These are phyloP conservation scores for Brachirus orientalis DNA, from an alignment of 2,113 vertebrate species.

Conservation along the genomic window DNA sequence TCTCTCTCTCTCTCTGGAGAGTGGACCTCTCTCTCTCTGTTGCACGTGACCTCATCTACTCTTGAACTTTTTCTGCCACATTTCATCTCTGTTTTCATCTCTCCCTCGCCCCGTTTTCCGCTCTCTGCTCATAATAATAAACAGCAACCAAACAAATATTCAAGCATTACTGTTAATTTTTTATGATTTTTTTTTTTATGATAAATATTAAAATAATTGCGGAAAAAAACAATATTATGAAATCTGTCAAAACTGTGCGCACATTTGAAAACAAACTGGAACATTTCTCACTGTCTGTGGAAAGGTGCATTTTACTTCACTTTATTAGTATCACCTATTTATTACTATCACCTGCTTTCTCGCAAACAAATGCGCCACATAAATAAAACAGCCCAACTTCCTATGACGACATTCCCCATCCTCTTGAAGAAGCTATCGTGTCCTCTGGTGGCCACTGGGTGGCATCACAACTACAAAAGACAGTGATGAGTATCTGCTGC, in stretches of 20 bases:
- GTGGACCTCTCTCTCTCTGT: constrained; percentile 57
- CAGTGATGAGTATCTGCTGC: not conserved
- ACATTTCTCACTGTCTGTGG: too few relatives aligned
- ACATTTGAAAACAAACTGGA: too few relatives aligned
- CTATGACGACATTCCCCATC: not conserved
- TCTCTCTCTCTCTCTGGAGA: constrained; percentile 34
- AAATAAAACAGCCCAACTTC: too few relatives aligned
- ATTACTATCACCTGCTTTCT: too few relatives aligned
- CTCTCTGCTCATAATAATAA: not conserved
- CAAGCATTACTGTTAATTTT: too few relatives aligned
- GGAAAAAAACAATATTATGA: too few relatives aligned
- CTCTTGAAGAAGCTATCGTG: constrained; percentile 5
- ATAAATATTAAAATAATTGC: too few relatives aligned
- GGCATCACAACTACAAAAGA: constrained; percentile 40
- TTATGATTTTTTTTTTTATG: too few relatives aligned
- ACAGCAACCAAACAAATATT: not conserved
- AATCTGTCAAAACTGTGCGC: too few relatives aligned
- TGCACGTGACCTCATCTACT: constrained; percentile 44
- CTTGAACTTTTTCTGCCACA: constrained; percentile 32
- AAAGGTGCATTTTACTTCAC: too few relatives aligned
- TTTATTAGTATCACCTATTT: too few relatives aligned
- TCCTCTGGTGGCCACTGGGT: constrained; percentile 45
- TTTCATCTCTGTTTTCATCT: not conserved
- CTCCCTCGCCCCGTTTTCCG: not conserved
- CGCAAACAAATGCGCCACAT: too few relatives aligned